Conservation (phyloP, 2,797 vertebrate species). For the Naso thynnoides region DNA sequence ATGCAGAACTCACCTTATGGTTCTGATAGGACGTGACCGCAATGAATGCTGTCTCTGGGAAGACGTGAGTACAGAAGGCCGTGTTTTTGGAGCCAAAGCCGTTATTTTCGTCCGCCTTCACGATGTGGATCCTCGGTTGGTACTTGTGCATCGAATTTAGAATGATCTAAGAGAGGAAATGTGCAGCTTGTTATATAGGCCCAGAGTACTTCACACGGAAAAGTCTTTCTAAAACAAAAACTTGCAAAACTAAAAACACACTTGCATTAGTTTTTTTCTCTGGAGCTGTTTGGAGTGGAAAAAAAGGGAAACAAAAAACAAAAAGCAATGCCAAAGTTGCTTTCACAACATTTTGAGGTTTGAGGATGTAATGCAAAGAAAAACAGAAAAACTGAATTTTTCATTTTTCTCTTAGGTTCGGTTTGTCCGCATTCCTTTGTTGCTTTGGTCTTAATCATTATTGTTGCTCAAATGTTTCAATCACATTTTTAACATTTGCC, state of each 20-base stretch:
- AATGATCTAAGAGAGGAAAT: constrained; percentile 88
- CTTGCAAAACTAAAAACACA: neutral
- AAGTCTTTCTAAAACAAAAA: neutral
- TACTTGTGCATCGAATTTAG: constrained; percentile 99
- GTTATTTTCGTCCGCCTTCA: constrained; percentile 98
- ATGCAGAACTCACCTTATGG: constrained; percentile 89
- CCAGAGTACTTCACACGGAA: neutral
- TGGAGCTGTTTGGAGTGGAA: neutral
- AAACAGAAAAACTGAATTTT: no score
- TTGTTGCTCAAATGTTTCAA: constrained; percentile 1
- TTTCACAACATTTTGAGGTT: no score
- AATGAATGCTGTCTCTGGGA: constrained; percentile 96
- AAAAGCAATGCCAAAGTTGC: no score
- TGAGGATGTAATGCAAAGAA: no score
- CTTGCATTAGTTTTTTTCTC: neutral
- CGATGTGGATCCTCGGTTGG: constrained; percentile 97
- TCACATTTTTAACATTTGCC: neutral
- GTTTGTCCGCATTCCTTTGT: neutral
- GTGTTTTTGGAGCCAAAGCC: constrained; percentile 99
- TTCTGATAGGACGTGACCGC: constrained; percentile 98
- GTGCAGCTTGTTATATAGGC: no score
- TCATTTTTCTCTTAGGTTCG: no score
- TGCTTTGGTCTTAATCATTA: neutral
- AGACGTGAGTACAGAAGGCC: constrained; percentile 97
- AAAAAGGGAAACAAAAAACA: no score